phyloP scores from a whole-genome alignment of 2,113 vertebrate species.

The Oryzias melastigma region DNA sequence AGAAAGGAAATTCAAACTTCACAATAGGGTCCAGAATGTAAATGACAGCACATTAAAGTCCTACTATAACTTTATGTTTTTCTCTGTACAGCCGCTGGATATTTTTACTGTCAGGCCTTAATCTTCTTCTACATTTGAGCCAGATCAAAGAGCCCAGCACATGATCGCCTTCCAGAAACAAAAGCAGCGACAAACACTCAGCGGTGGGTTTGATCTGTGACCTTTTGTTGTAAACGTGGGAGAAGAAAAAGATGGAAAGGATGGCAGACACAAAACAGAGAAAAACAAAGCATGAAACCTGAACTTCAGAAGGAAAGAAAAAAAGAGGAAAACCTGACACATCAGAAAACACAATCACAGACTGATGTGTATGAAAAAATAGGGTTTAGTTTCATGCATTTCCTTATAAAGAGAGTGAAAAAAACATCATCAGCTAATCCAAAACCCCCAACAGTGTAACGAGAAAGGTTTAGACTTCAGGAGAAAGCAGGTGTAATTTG shows the following conservation, averaged over 20 bases:
- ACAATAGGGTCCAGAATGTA: conserved; percentile 42
- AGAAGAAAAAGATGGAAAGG: conserved; percentile 9
- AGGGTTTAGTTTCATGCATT: too few relatives aligned
- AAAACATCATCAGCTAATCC: neutral
- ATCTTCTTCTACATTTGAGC: conserved; percentile 27
- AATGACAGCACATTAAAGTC: conserved; percentile 16
- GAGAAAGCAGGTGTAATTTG: too few relatives aligned
- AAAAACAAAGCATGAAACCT: neutral
- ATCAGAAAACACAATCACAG: too few relatives aligned
- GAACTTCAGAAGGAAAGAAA: too few relatives aligned
- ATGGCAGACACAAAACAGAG: neutral
- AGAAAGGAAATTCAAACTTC: conserved; percentile 24
- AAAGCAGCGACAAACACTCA: conserved; percentile 8
- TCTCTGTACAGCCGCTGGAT: conserved; percentile 34
- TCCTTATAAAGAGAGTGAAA: neutral
- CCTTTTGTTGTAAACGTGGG: conserved; percentile 21
- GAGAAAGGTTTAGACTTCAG: too few relatives aligned
- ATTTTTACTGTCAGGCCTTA: conserved; percentile 18
- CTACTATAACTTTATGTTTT: conserved; percentile 11
- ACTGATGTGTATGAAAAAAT: too few relatives aligned
- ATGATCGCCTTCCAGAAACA: conserved; percentile 21
- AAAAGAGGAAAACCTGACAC: too few relatives aligned
- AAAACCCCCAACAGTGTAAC: too few relatives aligned
- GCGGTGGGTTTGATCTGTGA: conserved; percentile 25
- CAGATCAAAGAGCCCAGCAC: conserved; percentile 41